Base-by-base conservation (phyloP, 2,113 vertebrate genomes). In the Dicaeum eximium region DNA sequence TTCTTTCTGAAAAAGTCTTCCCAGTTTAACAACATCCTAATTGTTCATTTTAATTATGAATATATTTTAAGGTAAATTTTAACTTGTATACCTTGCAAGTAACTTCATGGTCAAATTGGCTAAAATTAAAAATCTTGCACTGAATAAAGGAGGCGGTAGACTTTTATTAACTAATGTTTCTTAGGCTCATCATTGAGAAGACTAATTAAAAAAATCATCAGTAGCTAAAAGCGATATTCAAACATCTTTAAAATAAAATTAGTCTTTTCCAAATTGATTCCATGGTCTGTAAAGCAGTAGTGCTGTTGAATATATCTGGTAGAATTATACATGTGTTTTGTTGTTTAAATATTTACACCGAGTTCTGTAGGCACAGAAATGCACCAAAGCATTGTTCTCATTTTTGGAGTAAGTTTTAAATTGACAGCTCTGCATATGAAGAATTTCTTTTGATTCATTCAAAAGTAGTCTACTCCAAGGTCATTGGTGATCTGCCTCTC, bases 71-170 rank as follows among this genome's bases (percentile, higher is more conserved):
- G 42, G n/a, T 79, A 69, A 80, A 65, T 67, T 74, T 67, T 82
- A 21, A 40, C 82, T 92, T 89, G 40, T 62, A 28, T 93, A 78
- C 13, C 19, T 87, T 93, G 37, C 88, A 90, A 56, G 42, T 78
- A 92, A 38, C 53, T 95, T 92, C 60, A 25, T 33, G n/a, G 54
- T 77, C 58, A 96, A 86, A 93, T 89, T 89, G 70, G 67, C 57
- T 71, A 56, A 69, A 85, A 81, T 79, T n/a, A n/a, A 86, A 94
- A 93, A 85, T 64, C 23, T 78, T 92, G 23, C 31, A 51, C 42
- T 3, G 7, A 69, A 56, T 84, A 78, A 74, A 87, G 64, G 47
- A 38, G 14, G 22, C 30, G 4, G 40, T 89, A 87, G 62, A 38
- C 24, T 86, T 92, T 33, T 54, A 91, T 66, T 91, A 66, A 62